Percentiles rank a stretch among this genome's conserved stretches.
Conservation (phyloP, 2,113 vertebrate species). For the Serinus canaria region DNA sequence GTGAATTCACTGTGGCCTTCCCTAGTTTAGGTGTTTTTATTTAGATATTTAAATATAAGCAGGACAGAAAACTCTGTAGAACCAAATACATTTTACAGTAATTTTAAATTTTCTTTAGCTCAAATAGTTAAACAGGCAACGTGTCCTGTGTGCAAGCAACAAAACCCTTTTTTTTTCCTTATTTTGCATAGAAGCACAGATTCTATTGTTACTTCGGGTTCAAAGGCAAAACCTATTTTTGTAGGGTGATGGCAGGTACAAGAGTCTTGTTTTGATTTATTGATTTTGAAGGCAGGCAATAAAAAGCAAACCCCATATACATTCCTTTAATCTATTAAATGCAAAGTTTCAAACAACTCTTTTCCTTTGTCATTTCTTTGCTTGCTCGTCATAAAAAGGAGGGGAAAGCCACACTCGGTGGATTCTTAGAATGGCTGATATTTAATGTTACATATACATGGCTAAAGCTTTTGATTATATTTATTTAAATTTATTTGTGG, state of each 20-base stretch:
- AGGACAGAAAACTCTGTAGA: background rate
- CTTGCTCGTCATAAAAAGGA: slow-evolving; percentile 38
- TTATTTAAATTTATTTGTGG: slow-evolving; percentile 77
- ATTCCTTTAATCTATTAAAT: background rate
- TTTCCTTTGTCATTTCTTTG: slow-evolving; percentile 53
- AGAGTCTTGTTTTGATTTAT: background rate
- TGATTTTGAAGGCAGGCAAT: background rate
- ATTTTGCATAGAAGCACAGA: background rate
- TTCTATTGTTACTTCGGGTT: background rate
- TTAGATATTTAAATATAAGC: background rate
- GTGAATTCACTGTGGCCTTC: background rate
- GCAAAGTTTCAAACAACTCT: background rate
- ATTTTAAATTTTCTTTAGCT: background rate
- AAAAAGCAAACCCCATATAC: background rate
- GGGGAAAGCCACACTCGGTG: slow-evolving; percentile 22
- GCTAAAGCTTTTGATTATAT: slow-evolving; percentile 76
- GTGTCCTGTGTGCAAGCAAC: background rate
- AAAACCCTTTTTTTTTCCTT: background rate
- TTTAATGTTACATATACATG: slow-evolving; percentile 73
- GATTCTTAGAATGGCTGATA: slow-evolving; percentile 72
- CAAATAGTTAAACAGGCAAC: background rate
- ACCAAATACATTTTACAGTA: background rate
- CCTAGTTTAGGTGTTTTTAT: background rate
- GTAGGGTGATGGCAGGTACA: background rate
- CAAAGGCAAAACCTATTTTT: background rate